A percentile compares a stretch with the other conserved stretches of the same genome.
Evolutionary conservation across 2,797 vertebrate genomes (phyloP).

Genomic region (Gallirallus australis): DNA sequence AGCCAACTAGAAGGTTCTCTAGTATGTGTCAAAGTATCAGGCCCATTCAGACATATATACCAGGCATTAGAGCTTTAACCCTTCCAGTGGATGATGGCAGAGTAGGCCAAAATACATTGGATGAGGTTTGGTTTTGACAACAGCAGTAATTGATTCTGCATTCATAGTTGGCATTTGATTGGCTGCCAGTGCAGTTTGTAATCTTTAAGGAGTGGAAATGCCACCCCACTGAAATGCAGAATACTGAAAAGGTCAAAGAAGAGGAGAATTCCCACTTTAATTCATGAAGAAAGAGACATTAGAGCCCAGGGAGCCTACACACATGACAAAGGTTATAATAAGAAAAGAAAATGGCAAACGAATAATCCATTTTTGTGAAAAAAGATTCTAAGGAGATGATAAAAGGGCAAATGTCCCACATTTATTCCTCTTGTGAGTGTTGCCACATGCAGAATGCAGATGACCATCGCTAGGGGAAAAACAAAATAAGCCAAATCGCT

Average conservation of each 20-base stretch:
- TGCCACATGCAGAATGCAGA: neutral
- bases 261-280: conserved; percentile 40
- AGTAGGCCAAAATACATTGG: neutral
- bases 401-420: conserved; percentile 36
- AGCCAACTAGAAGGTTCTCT: neutral
- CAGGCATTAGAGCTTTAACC: neutral
- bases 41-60: neutral
- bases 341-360: conserved; percentile 50
- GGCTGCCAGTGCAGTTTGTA: conserved; percentile 34
- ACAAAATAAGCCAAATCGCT: neutral
- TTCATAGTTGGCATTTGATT: conserved; percentile 37
- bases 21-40: neutral
- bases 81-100: neutral
- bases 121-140: neutral
- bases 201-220: conserved; percentile 54
- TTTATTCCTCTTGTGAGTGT: conserved; percentile 12
- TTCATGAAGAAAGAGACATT: conserved; percentile 45
- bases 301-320: conserved; percentile 21
- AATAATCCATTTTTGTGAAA: conserved; percentile 55
- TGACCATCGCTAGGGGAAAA: neutral
- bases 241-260: conserved; percentile 73
- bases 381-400: neutral
- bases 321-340: conserved; percentile 55
- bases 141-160: conserved; percentile 42
- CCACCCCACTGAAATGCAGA: conserved; percentile 49